Conservation (phyloP, 2,888 invertebrate genomes). For the Xanthorhoe designata region DNA sequence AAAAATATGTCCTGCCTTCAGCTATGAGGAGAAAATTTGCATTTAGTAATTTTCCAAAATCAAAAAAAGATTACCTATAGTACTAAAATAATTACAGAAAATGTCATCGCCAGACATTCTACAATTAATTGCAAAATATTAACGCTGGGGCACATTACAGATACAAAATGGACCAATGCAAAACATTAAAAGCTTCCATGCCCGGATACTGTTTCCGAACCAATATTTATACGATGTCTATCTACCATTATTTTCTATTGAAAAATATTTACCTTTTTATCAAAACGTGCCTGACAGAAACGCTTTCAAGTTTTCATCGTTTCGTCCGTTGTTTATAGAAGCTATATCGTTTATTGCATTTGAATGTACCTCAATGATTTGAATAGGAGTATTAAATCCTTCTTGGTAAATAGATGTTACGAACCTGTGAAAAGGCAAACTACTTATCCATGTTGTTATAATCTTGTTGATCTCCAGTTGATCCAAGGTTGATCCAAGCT, state of each 20-base stretch:
- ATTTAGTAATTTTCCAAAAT: no score
- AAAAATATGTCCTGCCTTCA: no score
- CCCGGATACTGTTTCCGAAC: constrained; percentile 5
- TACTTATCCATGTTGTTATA: constrained; percentile 1
- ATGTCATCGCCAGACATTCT: not conserved
- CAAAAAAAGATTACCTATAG: no score
- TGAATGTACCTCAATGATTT: no score
- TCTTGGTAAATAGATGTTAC: constrained; percentile 35
- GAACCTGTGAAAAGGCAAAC: constrained; percentile 24
- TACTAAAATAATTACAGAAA: no score
- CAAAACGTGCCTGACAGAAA: constrained; percentile 7
- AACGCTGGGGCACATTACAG: not conserved
- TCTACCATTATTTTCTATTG: constrained; percentile 15
- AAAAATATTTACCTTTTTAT: constrained; percentile 18
- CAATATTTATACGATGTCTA: constrained; percentile 10
- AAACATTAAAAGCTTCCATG: constrained; percentile 14
- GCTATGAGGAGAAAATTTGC: no score
- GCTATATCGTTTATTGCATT: constrained; percentile 41
- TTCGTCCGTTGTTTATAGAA: constrained; percentile 36
- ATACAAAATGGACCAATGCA: not conserved
- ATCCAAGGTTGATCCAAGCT: no score
- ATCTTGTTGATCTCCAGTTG: not conserved
- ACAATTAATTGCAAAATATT: not conserved
- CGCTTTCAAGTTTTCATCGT: constrained; percentile 21
- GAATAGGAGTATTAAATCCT: constrained; percentile 46